Percentiles rank a stretch among this genome's conserved stretches.
Conservation (phyloP, 2,888 invertebrate species). For the Gymnoscelis rufifasciata region DNA sequence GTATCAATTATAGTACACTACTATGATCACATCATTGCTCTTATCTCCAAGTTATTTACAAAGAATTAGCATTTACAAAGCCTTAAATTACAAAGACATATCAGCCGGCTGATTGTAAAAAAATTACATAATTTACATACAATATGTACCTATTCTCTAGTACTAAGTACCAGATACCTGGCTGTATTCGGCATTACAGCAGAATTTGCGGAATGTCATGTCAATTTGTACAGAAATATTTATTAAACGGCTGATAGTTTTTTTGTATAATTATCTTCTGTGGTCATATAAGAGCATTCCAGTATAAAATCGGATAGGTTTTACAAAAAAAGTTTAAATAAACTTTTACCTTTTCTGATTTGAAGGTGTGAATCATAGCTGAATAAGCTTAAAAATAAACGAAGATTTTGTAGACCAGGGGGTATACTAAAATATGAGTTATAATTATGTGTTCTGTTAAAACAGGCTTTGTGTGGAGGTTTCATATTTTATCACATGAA, state of each 20-base stretch:
- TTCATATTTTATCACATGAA: conserved; percentile 24
- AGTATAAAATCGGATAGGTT: not conserved
- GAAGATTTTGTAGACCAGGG: not conserved
- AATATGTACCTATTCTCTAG: too few species aligned
- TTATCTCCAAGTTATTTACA: conserved; percentile 48
- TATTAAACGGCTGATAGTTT: too few species aligned
- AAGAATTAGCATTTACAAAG: conserved; percentile 34
- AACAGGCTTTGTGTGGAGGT: conserved; percentile 17
- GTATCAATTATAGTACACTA: conserved; percentile 82
- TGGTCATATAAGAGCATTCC: not conserved
- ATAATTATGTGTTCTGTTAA: conserved; percentile 28
- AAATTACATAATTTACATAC: not conserved
- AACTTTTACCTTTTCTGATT: not conserved
- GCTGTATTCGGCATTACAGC: too few species aligned
- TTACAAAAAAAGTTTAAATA: not conserved
- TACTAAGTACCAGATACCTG: too few species aligned
- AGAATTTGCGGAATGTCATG: too few species aligned
- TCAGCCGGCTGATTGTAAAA: not conserved
- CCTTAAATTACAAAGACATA: not conserved
- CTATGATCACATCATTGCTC: conserved; percentile 54
- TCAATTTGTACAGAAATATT: too few species aligned
- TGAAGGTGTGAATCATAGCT: not conserved
- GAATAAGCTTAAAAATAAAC: not conserved
- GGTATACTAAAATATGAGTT: conserved; percentile 2
- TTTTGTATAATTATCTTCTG: too few species aligned